Evolutionary conservation across 2,113 vertebrate genomes (phyloP).

Genomic region (Chaetops frenatus): DNA sequence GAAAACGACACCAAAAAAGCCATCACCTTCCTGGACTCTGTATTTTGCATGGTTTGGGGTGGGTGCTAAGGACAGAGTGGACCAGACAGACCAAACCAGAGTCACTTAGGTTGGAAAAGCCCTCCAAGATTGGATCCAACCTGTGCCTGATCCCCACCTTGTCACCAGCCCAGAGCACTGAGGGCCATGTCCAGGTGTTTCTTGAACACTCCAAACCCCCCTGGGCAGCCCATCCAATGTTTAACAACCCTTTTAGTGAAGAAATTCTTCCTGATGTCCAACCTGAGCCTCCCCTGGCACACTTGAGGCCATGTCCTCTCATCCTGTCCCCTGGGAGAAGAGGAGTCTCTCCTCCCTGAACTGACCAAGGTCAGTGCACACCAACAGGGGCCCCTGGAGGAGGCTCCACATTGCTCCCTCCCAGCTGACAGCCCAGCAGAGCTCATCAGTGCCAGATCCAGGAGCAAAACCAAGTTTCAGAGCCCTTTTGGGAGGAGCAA

Average conservation of each 20-base stretch:
- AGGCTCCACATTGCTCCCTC: neutral
- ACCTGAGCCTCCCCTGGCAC: neutral
- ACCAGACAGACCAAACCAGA: neutral
- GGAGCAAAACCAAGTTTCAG: neutral
- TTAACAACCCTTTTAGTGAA: neutral
- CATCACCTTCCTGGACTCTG: neutral
- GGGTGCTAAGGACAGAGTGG: neutral
- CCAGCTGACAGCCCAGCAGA: neutral
- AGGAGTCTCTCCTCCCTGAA: neutral
- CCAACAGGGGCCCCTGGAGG: neutral
- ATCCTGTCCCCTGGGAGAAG: neutral
- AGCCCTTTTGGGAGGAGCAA: neutral
- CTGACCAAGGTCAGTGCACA: neutral
- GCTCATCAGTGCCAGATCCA: neutral
- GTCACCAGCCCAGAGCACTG: neutral
- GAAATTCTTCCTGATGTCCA: neutral
- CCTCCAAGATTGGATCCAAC: neutral
- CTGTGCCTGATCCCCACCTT: accelerated
- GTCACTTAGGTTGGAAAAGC: neutral
- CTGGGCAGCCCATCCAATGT: neutral
- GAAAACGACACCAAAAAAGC: neutral
- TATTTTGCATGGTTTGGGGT: neutral
- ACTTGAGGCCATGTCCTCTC: neutral
- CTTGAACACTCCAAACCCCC: neutral
- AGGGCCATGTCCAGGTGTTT: neutral